Evolutionary conservation across 2,888 invertebrate genomes (phyloP).

Genomic region (Athripsodes cinereus): DNA sequence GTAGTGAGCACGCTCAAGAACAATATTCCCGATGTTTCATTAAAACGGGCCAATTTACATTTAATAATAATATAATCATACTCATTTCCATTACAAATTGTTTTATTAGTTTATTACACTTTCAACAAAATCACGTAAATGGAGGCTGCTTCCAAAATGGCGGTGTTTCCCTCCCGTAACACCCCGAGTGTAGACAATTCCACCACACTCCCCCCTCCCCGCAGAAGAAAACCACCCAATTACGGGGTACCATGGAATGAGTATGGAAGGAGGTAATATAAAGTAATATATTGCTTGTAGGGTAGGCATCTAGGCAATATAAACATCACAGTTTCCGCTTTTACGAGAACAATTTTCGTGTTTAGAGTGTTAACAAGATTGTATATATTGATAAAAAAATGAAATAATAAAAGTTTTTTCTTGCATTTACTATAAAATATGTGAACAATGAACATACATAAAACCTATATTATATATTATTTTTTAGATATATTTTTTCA

Average conservation of each 20-base stretch:
- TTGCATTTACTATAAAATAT: no score
- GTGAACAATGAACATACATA: no score
- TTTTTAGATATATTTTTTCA: no score
- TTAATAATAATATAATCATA: conserved; percentile 1
- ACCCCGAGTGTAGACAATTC: background rate
- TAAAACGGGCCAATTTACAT: background rate
- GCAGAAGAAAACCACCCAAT: background rate
- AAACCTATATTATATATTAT: no score
- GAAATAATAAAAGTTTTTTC: no score
- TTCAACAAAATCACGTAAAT: conserved; percentile 13
- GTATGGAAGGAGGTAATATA: background rate
- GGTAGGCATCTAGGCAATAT: conserved; percentile 12
- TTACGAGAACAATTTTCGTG: conserved; percentile 16
- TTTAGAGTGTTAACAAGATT: background rate
- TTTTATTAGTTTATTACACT: conserved; percentile 12
- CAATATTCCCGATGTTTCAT: background rate
- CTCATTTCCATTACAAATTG: conserved; percentile 18
- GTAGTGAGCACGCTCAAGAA: background rate
- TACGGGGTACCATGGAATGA: background rate
- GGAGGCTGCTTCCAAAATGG: conserved; percentile 26
- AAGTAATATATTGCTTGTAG: no score
- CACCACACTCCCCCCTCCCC: conserved; percentile 5
- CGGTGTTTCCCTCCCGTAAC: conserved; percentile 13
- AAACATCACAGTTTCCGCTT: conserved; percentile 24
- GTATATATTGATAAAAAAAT: background rate